A percentile compares a stretch with the other conserved stretches of the same genome.
Conservation (phyloP, 2,113 vertebrate species). For the Gallinago paraguaiae region DNA sequence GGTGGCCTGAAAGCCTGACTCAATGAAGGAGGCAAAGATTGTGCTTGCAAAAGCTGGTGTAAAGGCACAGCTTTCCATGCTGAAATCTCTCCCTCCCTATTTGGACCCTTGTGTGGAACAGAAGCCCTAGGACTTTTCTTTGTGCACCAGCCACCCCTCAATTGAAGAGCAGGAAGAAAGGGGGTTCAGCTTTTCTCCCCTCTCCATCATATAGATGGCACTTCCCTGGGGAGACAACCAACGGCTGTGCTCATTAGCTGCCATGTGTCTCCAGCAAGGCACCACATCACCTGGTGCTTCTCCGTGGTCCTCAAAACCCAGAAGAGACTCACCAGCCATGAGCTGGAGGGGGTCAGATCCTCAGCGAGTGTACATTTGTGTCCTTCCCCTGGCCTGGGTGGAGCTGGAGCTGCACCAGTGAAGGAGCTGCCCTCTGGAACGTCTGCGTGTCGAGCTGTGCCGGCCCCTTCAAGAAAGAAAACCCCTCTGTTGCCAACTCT, state of each 20-base stretch:
- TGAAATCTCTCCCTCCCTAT: not conserved
- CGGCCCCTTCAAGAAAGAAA: not conserved
- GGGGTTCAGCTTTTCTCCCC: not conserved
- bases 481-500: not conserved
- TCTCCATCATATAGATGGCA: not conserved
- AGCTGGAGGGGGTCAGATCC: not conserved
- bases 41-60: not conserved
- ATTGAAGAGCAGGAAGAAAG: not conserved
- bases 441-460: not conserved
- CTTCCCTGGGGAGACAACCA: not conserved
- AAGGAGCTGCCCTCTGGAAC: not conserved
- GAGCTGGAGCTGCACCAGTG: conserved; percentile 5
- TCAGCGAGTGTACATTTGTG: not conserved
- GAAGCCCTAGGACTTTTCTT: not conserved
- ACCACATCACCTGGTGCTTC: not conserved
- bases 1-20: not conserved
- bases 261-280: not conserved
- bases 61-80: not conserved
- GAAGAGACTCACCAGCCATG: not conserved
- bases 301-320: not conserved
- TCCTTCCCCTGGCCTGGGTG: not conserved
- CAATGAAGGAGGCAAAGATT: not conserved
- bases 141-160: not conserved
- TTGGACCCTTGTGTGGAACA: not conserved
- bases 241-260: not conserved